These are phyloP conservation scores for Tetrapedia diversipes DNA, from an alignment of 2,888 invertebrate species.

Conservation along the genomic window DNA sequence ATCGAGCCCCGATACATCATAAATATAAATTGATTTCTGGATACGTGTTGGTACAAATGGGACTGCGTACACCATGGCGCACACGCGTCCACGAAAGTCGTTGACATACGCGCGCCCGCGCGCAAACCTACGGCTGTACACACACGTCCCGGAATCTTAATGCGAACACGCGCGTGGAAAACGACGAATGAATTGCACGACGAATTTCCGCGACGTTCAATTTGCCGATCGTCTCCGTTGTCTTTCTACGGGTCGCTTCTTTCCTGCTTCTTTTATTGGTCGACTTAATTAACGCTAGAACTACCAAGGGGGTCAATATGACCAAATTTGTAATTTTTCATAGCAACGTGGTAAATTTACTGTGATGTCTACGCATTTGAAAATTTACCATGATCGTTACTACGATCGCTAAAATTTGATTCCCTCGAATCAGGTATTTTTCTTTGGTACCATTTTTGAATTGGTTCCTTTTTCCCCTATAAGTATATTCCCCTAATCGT, in stretches of 20 bases:
- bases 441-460: too few species aligned
- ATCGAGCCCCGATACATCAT: constrained; percentile 75
- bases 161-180: constrained; percentile 39
- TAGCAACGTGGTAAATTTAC: too few species aligned
- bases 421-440: too few species aligned
- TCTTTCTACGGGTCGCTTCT: not conserved
- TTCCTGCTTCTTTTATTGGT: not conserved
- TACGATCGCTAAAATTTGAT: too few species aligned
- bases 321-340: too few species aligned
- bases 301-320: too few species aligned
- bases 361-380: too few species aligned
- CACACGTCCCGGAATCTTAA: constrained; percentile 56
- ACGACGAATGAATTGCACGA: constrained; percentile 47
- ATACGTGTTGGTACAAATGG: constrained; percentile 63
- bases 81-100: constrained; percentile 45
- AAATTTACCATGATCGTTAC: too few species aligned
- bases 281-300: too few species aligned
- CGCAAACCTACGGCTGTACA: constrained; percentile 28
- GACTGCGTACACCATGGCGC: constrained; percentile 26
- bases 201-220: constrained; percentile 24
- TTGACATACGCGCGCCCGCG: constrained; percentile 40
- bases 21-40: constrained; percentile 71
- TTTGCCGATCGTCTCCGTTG: not conserved
- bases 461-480: too few species aligned
- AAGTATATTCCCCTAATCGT: too few species aligned